Base-by-base conservation (phyloP, 2,797 vertebrate genomes). In the Parambassis ranga region DNA sequence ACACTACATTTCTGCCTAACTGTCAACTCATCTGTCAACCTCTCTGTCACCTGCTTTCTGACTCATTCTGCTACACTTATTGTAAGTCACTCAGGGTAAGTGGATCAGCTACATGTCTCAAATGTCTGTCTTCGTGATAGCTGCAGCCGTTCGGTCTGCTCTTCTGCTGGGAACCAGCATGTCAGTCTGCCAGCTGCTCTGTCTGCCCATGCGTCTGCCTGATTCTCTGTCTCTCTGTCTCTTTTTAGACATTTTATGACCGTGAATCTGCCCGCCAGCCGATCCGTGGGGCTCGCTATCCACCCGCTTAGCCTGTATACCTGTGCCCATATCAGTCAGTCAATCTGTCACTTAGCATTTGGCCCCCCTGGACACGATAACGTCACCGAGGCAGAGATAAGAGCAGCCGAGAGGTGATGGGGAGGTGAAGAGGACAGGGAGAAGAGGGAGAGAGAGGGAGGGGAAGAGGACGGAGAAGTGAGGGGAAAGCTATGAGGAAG, bases 311-410 rank as follows among this genome's bases (percentile, higher is more conserved):
- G 33, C 56, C 53, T 7, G 49, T 24, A 27, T 42, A 66, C 47
- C 75, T 64, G 23, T 10, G 59, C 36, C 49, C 50, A 3, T 65
- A 70, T 65, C 36, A n/a, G 63, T 11, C 14, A 10, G 58, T 68
- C 63, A 37, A 50, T 51, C 71, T 65, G 75, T 71, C 75, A 65
- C 33, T 81, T 60, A 55, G 53, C 15, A 18, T 69, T 59, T 57
- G 42, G 32, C 31, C 49, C 28, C 44, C 48, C 32, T 3, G 7
- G 63, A 44, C 33, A 16, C n/a, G 48, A 71, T 70, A 67, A 58
- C 28, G 63, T 64, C 55, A 61, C 51, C 13, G 6, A 41, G 24
- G 60, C 44, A 28, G 51, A 76, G 79, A 80, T 78, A 83, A 79
- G 81, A 60, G 62, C 14, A 10, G 57, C 1, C 10, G 22, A 46